phyloP scores from a whole-genome alignment of 2,113 vertebrate species.

The Psephotus haematonotus region DNA sequence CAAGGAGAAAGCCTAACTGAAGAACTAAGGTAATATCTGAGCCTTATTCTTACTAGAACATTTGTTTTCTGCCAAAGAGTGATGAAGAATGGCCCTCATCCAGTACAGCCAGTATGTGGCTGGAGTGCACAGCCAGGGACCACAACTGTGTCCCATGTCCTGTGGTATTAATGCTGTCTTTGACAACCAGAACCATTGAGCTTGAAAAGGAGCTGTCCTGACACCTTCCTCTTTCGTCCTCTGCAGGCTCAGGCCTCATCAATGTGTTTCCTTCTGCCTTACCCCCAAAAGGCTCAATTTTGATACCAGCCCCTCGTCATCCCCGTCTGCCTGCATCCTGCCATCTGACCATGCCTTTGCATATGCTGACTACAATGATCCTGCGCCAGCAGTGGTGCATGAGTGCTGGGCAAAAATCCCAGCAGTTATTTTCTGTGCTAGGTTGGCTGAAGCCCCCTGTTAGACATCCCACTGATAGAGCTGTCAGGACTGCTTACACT shows the following conservation, averaged over 20 bases:
- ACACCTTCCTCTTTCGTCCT: neutral
- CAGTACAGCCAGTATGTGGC: neutral
- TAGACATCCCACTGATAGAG: neutral
- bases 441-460: neutral
- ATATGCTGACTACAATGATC: neutral
- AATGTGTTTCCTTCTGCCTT: neutral
- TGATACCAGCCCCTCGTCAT: neutral
- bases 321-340: neutral
- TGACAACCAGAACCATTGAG: neutral
- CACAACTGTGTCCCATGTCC: neutral
- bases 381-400: neutral
- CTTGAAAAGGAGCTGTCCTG: neutral
- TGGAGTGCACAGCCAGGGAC: neutral
- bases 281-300: neutral
- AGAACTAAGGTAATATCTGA: neutral
- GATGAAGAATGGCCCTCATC: neutral
- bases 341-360: accelerated
- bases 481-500: neutral
- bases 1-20: neutral
- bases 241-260: neutral
- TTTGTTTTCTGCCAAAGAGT: neutral
- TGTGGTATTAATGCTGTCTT: neutral
- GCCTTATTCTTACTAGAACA: neutral
- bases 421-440: neutral
- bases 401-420: neutral